These are phyloP conservation scores for Sula dactylatra DNA, from an alignment of 2,113 vertebrate species.

Conservation along the genomic window DNA sequence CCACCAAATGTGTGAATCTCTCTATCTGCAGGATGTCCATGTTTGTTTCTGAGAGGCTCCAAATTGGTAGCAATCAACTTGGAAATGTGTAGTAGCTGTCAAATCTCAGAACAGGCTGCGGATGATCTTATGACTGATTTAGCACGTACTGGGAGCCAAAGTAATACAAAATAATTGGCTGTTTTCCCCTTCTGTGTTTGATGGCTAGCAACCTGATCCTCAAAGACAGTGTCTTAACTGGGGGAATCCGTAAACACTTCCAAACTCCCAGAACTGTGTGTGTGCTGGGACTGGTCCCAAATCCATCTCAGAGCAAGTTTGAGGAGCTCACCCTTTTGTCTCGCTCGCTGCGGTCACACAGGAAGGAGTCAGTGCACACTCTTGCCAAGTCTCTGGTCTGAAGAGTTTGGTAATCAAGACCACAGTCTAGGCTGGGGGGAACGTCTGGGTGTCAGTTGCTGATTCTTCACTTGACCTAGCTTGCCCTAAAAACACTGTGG, in stretches of 20 bases:
- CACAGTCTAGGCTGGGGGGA: not conserved
- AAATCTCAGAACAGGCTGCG: conserved; percentile 12
- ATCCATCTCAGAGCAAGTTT: not conserved
- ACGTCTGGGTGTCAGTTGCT: not conserved
- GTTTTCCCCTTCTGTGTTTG: not conserved
- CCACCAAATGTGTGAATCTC: conserved; percentile 43
- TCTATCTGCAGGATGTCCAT: conserved; percentile 47
- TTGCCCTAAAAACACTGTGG: not conserved
- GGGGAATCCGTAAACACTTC: not conserved
- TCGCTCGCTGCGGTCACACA: fast-evolving
- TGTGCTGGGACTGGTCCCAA: not conserved
- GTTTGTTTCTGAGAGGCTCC: conserved; percentile 39
- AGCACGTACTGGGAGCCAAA: not conserved
- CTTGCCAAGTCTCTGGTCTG: not conserved
- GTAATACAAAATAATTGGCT: conserved; percentile 41
- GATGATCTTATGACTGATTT: conserved; percentile 42
- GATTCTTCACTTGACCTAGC: not conserved
- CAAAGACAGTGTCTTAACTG: not conserved
- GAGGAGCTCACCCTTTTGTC: not conserved
- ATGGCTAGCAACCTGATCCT: not conserved
- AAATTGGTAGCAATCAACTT: conserved; percentile 45
- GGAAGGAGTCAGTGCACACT: not conserved
- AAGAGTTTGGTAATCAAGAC: not conserved
- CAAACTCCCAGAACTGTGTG: not conserved
- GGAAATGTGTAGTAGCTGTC: conserved; percentile 43